Base-by-base conservation (phyloP, 1,140 invertebrate genomes). In the Ceratina japonica region DNA sequence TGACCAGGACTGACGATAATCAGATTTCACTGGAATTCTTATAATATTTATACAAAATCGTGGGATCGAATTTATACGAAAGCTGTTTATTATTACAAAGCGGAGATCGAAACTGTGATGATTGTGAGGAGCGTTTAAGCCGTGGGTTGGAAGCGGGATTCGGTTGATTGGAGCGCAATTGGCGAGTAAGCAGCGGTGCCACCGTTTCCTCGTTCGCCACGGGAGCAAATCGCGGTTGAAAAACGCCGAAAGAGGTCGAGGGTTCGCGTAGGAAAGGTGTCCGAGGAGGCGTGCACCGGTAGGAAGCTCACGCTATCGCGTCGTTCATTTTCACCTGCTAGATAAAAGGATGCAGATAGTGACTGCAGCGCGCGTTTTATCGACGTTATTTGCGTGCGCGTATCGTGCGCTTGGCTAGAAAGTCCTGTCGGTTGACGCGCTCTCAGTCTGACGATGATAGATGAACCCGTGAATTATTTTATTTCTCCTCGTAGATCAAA, bases 121-220 rank as follows among this genome's bases (percentile, higher is more conserved):
- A 44, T 44, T 0, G 37, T 10, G 10, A 44, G 37, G 10, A 44
- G 37, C 37, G 3, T 37, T 37, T 5, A 44, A 68, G 65, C 15
- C 58, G 24, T 13, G 52, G 18, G 31, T 37, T 63, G 58, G 56
- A 76, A 76, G 31, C 22, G 63, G n/a, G 59, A 80, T 83, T 54
- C 58, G 64, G 56, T 80, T 84, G 54, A 80, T 84, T 73, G 52
- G 62, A 59, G 52, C 73, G 49, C 15, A 24, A 84, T 76, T 51
- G 69, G 71, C 44, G 22, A 15, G 61, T 59, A 73, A 44, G 54
- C 52, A n/a, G 24, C 31, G 70, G 61, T 8, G 18, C 18, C 54
- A 18, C 8, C 16, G 52, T 24, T 73, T 59, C 27, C 65, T 66
- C 22, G 15, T 59, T 70, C 61, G 37, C 58, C 31, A 10, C 22